Percentiles rank a stretch among this genome's conserved stretches.
These are phyloP conservation scores for Drosophila longiperda DNA, from an alignment of 2,888 invertebrate genomes.

Conservation along the genomic window DNA sequence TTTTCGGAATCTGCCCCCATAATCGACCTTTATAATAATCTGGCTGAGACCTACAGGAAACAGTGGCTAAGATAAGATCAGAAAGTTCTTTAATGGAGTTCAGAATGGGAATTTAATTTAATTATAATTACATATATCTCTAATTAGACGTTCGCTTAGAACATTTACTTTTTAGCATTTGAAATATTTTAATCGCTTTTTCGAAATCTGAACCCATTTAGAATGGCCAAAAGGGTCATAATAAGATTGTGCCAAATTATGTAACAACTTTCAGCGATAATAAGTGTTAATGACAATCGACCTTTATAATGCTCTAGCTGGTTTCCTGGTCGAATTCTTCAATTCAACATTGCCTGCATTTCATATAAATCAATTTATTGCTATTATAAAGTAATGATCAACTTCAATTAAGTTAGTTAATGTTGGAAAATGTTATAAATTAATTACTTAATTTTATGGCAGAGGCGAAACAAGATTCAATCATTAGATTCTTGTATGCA, in stretches of 20 bases:
- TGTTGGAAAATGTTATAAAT: not conserved
- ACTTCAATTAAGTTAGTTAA: not conserved
- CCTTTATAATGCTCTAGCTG: too few species aligned
- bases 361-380: not conserved
- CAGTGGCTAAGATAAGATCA: too few species aligned
- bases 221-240: not conserved
- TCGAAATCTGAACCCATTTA: not conserved
- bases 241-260: not conserved
- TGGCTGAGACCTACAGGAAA: too few species aligned
- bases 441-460: not conserved
- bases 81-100: constrained; percentile 11
- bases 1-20: not conserved
- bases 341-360: not conserved
- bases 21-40: not conserved
- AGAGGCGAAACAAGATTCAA: not conserved
- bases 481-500: not conserved
- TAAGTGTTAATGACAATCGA: not conserved
- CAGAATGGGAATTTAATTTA: not conserved
- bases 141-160: constrained; percentile 30
- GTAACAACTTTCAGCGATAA: not conserved
- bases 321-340: too few species aligned
- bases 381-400: not conserved
- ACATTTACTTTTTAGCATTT: constrained; percentile 8
- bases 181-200: constrained; percentile 1
- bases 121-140: too few species aligned